A percentile compares a stretch with the other conserved stretches of the same genome.
Evolutionary conservation across 2,888 invertebrate genomes (phyloP).

Genomic region (Dexiosoma caninum): DNA sequence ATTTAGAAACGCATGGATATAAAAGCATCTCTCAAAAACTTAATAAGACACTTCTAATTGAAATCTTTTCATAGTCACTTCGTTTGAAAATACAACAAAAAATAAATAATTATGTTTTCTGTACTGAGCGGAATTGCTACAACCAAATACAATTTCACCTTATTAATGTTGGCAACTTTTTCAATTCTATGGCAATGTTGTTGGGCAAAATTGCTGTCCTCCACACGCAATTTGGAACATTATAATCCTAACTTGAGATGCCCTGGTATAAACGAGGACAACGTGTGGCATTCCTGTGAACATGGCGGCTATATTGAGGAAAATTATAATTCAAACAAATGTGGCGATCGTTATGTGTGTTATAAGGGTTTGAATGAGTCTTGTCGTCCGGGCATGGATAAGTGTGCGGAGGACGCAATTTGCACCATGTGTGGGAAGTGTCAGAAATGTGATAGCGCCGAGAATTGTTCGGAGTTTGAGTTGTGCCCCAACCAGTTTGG

Average conservation of each 20-base stretch:
- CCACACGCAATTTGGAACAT: background rate
- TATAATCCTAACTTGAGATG: conserved; percentile 9
- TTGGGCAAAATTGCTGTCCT: background rate
- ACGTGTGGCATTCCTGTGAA: background rate
- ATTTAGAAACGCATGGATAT: background rate
- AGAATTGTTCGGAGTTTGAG: conserved; percentile 8
- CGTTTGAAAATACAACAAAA: background rate
- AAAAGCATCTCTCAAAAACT: background rate
- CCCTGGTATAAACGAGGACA: background rate
- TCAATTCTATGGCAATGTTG: background rate
- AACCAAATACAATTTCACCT: background rate
- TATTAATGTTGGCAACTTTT: background rate
- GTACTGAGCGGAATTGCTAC: background rate
- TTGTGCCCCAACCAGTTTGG: background rate
- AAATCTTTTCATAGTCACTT: background rate
- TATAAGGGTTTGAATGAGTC: conserved; percentile 23
- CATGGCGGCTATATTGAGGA: conserved; percentile 36
- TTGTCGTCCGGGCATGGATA: conserved; percentile 14
- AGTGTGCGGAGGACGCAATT: conserved; percentile 41
- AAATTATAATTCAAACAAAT: conserved; percentile 36
- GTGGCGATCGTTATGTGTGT: conserved; percentile 49
- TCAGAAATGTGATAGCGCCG: conserved; percentile 49
- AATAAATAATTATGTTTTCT: background rate
- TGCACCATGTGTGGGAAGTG: conserved; percentile 46
- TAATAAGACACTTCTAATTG: background rate